phyloP scores from a whole-genome alignment of 2,888 invertebrate species.

The Agrochola lychnidis region DNA sequence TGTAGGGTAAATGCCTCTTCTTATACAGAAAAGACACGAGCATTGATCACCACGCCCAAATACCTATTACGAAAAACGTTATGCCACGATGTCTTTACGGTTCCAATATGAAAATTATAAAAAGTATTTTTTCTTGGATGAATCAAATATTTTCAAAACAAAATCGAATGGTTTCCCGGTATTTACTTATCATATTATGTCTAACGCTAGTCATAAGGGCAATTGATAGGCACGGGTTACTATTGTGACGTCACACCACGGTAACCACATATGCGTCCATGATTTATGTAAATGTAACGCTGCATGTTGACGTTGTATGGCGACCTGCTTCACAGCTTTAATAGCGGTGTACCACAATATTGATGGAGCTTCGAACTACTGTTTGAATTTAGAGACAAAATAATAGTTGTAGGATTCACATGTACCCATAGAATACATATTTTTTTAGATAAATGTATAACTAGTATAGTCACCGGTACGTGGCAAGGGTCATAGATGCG shows the following conservation, averaged over 20 bases:
- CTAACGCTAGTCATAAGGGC: constrained; percentile 13
- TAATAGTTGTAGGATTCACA: background rate
- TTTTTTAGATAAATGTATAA: background rate
- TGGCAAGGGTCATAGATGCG: too few species aligned
- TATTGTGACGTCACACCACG: constrained; percentile 36
- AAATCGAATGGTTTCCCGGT: background rate
- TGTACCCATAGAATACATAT: background rate
- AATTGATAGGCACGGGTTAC: constrained; percentile 21
- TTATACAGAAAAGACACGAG: background rate
- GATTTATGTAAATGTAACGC: constrained; percentile 51
- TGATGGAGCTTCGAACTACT: constrained; percentile 17
- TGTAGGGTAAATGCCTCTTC: too few species aligned
- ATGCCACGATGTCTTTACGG: background rate
- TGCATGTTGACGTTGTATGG: constrained; percentile 31
- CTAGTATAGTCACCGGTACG: too few species aligned
- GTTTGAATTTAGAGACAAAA: background rate
- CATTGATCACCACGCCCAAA: background rate
- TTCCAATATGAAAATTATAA: background rate
- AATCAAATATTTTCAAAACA: background rate
- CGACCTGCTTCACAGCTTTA: constrained; percentile 21
- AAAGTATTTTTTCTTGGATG: background rate
- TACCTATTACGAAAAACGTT: background rate
- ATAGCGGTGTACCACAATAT: constrained; percentile 30
- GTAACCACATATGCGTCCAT: constrained; percentile 15
- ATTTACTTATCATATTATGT: constrained; percentile 13